Conservation (phyloP, 2,888 invertebrate species). For the Cepaea hortensis region DNA sequence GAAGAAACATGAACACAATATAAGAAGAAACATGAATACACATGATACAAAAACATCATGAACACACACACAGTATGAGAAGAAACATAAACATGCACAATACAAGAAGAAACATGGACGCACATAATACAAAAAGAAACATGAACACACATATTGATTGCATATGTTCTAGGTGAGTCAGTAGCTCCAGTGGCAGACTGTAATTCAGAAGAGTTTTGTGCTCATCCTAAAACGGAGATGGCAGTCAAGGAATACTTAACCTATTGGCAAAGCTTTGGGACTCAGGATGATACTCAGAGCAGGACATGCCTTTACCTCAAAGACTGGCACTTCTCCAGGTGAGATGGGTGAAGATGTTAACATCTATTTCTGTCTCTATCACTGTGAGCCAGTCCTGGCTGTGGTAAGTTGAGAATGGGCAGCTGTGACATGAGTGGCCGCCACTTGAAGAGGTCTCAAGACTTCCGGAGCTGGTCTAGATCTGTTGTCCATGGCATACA, state of each 20-base stretch:
- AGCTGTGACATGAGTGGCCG: too few relatives aligned
- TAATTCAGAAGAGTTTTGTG: slow-evolving; percentile 83
- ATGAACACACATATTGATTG: not conserved
- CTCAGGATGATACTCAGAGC: slow-evolving; percentile 71
- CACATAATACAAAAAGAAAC: too few relatives aligned
- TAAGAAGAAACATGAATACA: too few relatives aligned
- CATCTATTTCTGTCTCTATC: not conserved
- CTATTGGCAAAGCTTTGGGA: slow-evolving; percentile 82
- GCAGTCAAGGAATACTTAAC: slow-evolving; percentile 83
- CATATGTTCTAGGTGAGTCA: slow-evolving; percentile 78
- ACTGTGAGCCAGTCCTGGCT: not conserved
- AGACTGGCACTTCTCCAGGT: slow-evolving; percentile 87
- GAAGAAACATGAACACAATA: too few relatives aligned
- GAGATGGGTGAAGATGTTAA: slow-evolving; percentile 22
- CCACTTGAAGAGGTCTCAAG: too few relatives aligned
- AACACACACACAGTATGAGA: too few relatives aligned
- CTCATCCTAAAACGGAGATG: slow-evolving; percentile 85
- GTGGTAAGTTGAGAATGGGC: too few relatives aligned
- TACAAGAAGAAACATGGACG: too few relatives aligned
- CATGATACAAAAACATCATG: too few relatives aligned
- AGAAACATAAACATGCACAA: too few relatives aligned
- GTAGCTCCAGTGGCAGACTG: slow-evolving; percentile 90
- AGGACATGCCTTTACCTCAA: slow-evolving; percentile 86
- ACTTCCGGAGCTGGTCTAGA: too few relatives aligned
- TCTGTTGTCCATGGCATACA: too few relatives aligned